Conservation (phyloP, 2,113 vertebrate species). For the Bos indicus region DNA sequence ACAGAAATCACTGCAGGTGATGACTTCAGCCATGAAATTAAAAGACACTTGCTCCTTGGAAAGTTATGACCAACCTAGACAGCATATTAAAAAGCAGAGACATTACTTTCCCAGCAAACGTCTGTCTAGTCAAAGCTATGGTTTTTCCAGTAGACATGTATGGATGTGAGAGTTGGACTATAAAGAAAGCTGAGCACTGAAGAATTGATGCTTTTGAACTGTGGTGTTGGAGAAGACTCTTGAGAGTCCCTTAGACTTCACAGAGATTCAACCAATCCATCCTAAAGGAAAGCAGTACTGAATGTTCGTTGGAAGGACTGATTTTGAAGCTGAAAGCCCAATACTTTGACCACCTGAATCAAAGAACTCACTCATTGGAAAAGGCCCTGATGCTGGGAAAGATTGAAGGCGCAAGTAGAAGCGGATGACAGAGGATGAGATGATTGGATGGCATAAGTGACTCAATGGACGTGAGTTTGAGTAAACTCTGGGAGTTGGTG, state of each 20-base stretch:
- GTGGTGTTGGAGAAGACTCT: neutral
- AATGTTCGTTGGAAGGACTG: accelerated
- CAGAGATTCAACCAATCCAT: neutral
- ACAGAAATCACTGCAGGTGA: neutral
- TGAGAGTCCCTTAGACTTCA: neutral
- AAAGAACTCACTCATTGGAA: neutral
- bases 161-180: neutral
- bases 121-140: neutral
- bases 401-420: accelerated
- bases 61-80: neutral
- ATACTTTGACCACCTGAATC: neutral
- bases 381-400: neutral
- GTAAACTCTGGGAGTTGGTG: neutral
- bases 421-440: neutral
- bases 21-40: neutral
- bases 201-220: neutral
- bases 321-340: neutral
- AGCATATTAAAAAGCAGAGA: neutral
- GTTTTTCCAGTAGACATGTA: neutral
- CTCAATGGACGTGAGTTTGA: neutral
- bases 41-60: neutral
- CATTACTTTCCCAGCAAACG: neutral
- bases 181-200: neutral
- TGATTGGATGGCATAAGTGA: neutral
- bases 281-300: neutral